These are phyloP conservation scores for Crenuchus spilurus DNA, from an alignment of 2,797 vertebrate genomes.

Conservation along the genomic window DNA sequence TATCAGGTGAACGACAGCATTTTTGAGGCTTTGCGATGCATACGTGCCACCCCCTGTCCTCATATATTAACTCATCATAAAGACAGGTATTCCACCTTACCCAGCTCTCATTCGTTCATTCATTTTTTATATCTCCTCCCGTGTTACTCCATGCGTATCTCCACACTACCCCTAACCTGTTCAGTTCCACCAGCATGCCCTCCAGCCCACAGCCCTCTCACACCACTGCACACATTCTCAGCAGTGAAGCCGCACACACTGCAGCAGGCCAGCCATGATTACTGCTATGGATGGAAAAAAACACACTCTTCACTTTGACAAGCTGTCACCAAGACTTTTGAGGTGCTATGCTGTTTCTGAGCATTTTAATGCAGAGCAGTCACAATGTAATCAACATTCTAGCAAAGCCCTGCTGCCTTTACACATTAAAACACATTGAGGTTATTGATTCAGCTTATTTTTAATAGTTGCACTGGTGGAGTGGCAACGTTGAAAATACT, in stretches of 20 bases:
- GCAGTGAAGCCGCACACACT: slow-evolving; percentile 5
- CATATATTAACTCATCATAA: slow-evolving; percentile 23
- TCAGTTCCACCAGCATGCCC: slow-evolving; percentile 61
- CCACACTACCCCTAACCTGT: slow-evolving; percentile 69
- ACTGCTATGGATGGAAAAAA: slow-evolving; percentile 36
- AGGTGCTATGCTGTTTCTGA: slow-evolving; percentile 16
- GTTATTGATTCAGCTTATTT: slow-evolving; percentile 20
- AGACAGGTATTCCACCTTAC: slow-evolving; percentile 22
- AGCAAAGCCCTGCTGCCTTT: slow-evolving; percentile 35
- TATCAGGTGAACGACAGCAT: slow-evolving; percentile 24
- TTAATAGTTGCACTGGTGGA: slow-evolving; percentile 13
- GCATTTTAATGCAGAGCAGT: slow-evolving; percentile 27
- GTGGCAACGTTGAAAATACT: neutral
- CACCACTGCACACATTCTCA: slow-evolving; percentile 7
- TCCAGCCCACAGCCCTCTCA: slow-evolving; percentile 46
- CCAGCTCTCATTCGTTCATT: slow-evolving; percentile 64
- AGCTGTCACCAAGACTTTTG: slow-evolving; percentile 26
- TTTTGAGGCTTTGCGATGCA: slow-evolving; percentile 46
- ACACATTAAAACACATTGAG: slow-evolving; percentile 20
- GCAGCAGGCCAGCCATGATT: slow-evolving; percentile 30
- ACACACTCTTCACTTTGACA: slow-evolving; percentile 23
- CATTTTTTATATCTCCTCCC: slow-evolving; percentile 63
- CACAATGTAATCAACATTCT: slow-evolving; percentile 31
- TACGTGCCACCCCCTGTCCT: slow-evolving; percentile 53
- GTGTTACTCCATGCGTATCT: slow-evolving; percentile 62